Base-by-base conservation (phyloP, 92 coral and sea anemone species). In the Epizoanthus stellaris region DNA sequence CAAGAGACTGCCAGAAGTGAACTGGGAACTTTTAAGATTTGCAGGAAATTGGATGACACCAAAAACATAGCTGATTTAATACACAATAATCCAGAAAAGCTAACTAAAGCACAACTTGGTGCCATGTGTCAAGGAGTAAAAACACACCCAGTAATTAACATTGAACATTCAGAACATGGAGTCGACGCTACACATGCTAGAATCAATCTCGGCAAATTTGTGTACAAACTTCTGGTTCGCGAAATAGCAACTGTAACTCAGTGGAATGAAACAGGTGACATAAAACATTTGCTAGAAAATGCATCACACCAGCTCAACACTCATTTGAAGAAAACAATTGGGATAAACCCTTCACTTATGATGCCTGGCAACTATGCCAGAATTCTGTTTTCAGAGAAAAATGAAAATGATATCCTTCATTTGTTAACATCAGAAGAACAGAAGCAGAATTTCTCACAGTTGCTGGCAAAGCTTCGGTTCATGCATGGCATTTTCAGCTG, bases 321-420 rank as follows among this genome's bases (percentile, higher is more conserved):
- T 8, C 90, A 87, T 16, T 11, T 47, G 10, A 85, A 85, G 77
- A 23, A 20, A 16, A 85, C 88, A 20, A 85, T 85, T 75, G 75
- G 75, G 20, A 85, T 85, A 36, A 85, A 85, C 66, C 76, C 88
- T 11, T 85, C 62, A 38, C 9, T 85, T 12, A 85, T 85, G 88
- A 56, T 75, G 83, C 83, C 88, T 72, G 88, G 82, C 16, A 85
- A 85, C 82, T 75, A 75, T 85, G 88, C 82, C 17, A 73, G 88
- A 73, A 85, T 75, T 85, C 57, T 85, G 73, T 85, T 85, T 47
- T 75, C 82, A 17, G 56, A 75, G 65, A 63, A 85, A 57, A 84
- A 84, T 60, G 82, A 59, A 47, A 17, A 53, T 8, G 40, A 84
- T 47, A 62, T 84, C 19, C 71, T 71, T 60, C 40, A 39, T 60